A percentile compares a stretch with the other conserved stretches of the same genome.
Evolutionary conservation across 2,797 vertebrate species (phyloP).

Genomic region (Trachurus trachurus): DNA sequence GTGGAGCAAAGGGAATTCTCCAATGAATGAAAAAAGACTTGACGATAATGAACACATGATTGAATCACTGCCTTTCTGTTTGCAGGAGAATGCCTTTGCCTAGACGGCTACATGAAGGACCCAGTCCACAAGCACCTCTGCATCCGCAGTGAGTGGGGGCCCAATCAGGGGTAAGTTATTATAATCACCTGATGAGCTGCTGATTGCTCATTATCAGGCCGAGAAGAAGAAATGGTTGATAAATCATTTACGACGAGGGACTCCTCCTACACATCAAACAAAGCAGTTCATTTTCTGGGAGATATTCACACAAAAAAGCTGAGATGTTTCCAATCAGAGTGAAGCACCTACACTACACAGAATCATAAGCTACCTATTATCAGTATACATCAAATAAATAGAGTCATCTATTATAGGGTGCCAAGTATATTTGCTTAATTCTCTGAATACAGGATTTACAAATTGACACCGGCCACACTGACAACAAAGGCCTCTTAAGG

Average conservation of each 20-base stretch:
- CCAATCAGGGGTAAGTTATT: slow-evolving; percentile 95
- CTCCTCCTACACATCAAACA: slow-evolving; percentile 14
- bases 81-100: slow-evolving; percentile 96
- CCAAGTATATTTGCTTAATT: neutral
- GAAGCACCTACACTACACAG: neutral
- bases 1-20: slow-evolving; percentile 39
- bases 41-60: slow-evolving; percentile 53
- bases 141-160: slow-evolving; percentile 98
- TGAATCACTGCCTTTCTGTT: slow-evolving; percentile 49
- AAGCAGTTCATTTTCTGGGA: slow-evolving; percentile 24
- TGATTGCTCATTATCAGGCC: slow-evolving; percentile 48
- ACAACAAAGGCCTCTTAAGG: neutral
- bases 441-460: neutral
- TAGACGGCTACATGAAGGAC: slow-evolving; percentile 98
- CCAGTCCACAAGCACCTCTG: slow-evolving; percentile 98
- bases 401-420: neutral
- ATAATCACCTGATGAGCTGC: slow-evolving; percentile 37
- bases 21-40: slow-evolving; percentile 28
- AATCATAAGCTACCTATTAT: neutral
- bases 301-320: slow-evolving; percentile 23
- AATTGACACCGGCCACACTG: neutral
- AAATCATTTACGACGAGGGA: slow-evolving; percentile 17
- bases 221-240: slow-evolving; percentile 7
- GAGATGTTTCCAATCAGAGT: slow-evolving; percentile 5
- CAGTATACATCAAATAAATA: neutral